Evolutionary conservation across 2,888 invertebrate species (phyloP), one percentile per base, ranked within the genome.

Genomic region (Apoda limacodes): DNA sequence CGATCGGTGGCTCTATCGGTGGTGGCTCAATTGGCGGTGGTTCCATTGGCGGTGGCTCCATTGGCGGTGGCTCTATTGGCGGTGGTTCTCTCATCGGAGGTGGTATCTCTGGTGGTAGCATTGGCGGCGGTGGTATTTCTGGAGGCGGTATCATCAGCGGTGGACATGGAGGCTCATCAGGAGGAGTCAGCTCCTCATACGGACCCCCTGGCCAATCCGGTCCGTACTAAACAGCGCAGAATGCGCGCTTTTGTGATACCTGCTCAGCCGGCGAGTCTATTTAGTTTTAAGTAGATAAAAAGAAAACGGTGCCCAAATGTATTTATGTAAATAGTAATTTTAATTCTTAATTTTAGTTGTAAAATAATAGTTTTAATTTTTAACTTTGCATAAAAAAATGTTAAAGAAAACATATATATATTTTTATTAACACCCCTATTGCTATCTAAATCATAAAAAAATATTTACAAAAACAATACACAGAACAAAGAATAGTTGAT

Each of bases 161-260:
- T 26, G 50, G 55, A 6, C 52, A 56, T 46, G 56, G 62, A 10
- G 63, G 70, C 34, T 63, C 60, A 56, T 60, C 47, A 19, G 70
- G 69, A 30, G 69, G 70, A 35, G 83, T 83, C 53, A 83, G 84
- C 80, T 58, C 81, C 50, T 83, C 76, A 42, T 88, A 87, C 71
- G 87, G 87, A 39, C 81, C 86, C 55, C 87, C 87, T 54, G 85
- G 84, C 41, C 84, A 82, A 55, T 87, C 88, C 54, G 88, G 88
- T 58, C 88, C 88, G 42, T 88, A 88, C 64, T 84, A 84, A 67
- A 54, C 45, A 45, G 55, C 57, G 63, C 66, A 40, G 40, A 48
- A 50, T 56, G 64, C 64, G 57, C 60, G 53, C 59, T 58, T 63
- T 63, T 78, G 80, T 78, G 78, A 78, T 80, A 80, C 65, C 72